A percentile compares a stretch with the other conserved stretches of the same genome.
phyloP scores from a whole-genome alignment of 2,888 invertebrate species.

The Lordiphosa fenestrarum region DNA sequence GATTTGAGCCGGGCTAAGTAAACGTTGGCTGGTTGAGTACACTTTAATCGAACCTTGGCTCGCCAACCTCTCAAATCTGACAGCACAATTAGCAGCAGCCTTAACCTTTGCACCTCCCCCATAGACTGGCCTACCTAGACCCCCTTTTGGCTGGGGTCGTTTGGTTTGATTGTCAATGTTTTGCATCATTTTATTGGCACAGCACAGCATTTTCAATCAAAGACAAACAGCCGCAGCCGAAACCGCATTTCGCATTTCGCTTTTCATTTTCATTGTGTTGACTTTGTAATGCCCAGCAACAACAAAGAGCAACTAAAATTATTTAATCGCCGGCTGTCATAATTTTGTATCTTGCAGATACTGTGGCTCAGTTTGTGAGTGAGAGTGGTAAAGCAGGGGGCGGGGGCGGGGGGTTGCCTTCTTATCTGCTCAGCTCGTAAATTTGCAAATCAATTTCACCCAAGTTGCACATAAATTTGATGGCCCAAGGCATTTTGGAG shows the following conservation, averaged over 20 bases:
- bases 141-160: no score
- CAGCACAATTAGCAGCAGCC: no score
- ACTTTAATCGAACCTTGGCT: no score
- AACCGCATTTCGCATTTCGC: slow-evolving; percentile 26
- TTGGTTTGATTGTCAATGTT: not conserved
- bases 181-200: slow-evolving; percentile 42
- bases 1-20: slow-evolving; percentile 14
- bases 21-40: not conserved
- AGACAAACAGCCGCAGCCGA: not conserved
- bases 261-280: slow-evolving; percentile 32
- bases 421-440: slow-evolving; percentile 25
- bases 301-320: slow-evolving; percentile 18
- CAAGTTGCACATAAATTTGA: slow-evolving; percentile 50
- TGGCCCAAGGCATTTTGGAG: slow-evolving; percentile 22
- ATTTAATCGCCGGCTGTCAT: slow-evolving; percentile 29
- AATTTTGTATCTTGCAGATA: slow-evolving; percentile 13
- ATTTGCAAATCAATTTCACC: slow-evolving; percentile 55
- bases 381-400: not conserved
- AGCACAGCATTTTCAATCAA: slow-evolving; percentile 21
- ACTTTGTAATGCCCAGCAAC: slow-evolving; percentile 32
- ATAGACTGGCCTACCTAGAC: no score
- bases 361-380: slow-evolving; percentile 5
- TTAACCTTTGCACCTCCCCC: no score
- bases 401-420: not conserved
- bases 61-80: no score